phyloP scores from a whole-genome alignment of 2,888 invertebrate genomes.

The Xylophagus ater region DNA sequence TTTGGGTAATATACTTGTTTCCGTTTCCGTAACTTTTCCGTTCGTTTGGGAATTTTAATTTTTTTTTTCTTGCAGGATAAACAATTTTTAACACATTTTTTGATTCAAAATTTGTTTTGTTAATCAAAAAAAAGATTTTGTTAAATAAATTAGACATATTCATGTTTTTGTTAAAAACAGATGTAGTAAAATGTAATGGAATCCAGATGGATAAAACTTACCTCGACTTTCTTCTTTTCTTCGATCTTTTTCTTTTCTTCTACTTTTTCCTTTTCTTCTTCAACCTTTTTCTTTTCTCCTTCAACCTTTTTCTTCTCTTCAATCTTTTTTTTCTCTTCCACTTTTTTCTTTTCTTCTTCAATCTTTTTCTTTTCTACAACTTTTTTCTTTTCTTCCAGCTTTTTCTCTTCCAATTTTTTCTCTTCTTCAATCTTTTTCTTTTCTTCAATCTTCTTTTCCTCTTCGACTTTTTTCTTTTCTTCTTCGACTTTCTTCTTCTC shows the following conservation, averaged over 20 bases:
- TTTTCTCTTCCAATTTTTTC: constrained; percentile 12
- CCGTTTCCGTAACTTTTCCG: no score
- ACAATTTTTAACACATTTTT: no score
- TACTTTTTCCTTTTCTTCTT: constrained; percentile 28
- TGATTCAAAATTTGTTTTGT: no score
- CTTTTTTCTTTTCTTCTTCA: constrained; percentile 19
- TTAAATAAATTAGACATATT: neutral
- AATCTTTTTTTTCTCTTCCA: constrained; percentile 27
- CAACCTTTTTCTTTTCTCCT: no score
- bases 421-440: constrained; percentile 23
- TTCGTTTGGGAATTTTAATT: no score
- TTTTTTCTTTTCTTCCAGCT: constrained; percentile 13
- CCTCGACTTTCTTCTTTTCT: constrained; percentile 6
- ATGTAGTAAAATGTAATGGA: neutral
- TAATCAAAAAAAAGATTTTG: neutral
- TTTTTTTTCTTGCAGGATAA: no score
- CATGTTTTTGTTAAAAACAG: neutral
- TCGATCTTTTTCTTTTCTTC: no score
- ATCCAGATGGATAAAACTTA: constrained; percentile 1
- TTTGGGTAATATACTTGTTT: no score
- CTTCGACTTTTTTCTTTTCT: constrained; percentile 19
- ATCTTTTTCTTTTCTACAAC: constrained; percentile 12
- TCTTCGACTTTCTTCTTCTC: constrained; percentile 20
- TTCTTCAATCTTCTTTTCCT: constrained; percentile 20
- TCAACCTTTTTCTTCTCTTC: constrained; percentile 23